Evolutionary conservation across 2,113 vertebrate species (phyloP), one percentile per base, ranked within the genome.

Genomic region (Oryzias curvinotus): DNA sequence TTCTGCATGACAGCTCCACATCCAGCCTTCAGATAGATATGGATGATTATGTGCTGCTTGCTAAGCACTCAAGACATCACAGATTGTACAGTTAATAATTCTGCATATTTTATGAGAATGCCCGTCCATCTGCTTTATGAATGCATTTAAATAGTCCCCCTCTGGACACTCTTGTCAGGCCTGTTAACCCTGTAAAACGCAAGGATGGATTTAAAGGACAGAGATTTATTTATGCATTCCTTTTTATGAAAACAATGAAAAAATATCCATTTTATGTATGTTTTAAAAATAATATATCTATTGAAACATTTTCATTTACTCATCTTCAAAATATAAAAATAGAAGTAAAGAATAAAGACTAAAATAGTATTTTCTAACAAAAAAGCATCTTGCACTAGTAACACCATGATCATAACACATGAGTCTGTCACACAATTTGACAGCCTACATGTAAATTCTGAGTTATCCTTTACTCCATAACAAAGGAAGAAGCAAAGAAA

Each of bases 51-150:
- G 61, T 62, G 70, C 71, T 30, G 71, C 75, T 71, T 65, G 17
- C 61, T 65, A 43, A 71, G 72, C 62, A 53, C 68, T 62, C 42
- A 30, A 72, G 56, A 67, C 78, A 71, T 72, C 80, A 61, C 86
- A 86, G 86, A 88, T 85, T 85, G 83, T 80, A 85, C 76, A 73
- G 71, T 81, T 86, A 85, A 90, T 81, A 85, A 81, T 68, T 62
- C 68, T 86, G 83, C 82, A 86, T 87, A 78, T 90, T 91, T 92
- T 83, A 93, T 92, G 90, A 91, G 84, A 81, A 80, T 71, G 83
- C 68, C 76, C 85, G 84, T 87, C 70, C 78, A 70, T 83, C 89
- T 90, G 88, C 82, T 84, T 91, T 89, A 82, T 87, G 85, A 82
- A 80, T 65, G 68, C 67, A 69, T 83, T 69, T 77, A 82, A 72